These are phyloP conservation scores for Megalurothrips usitatus DNA, from an alignment of 2,888 invertebrate species.

Conservation along the genomic window DNA sequence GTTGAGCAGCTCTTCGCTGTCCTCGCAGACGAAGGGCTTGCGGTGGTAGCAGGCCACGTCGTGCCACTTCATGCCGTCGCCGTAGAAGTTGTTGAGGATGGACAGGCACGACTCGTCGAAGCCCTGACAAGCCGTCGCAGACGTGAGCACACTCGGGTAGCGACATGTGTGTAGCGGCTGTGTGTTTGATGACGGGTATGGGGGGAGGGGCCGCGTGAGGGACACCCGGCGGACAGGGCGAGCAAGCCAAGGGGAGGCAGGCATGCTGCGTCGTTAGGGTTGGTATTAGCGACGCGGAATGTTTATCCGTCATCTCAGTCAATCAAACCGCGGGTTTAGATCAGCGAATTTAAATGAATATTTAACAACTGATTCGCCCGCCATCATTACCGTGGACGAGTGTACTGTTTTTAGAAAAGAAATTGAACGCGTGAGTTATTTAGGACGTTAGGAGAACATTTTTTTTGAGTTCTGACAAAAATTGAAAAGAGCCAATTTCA, in stretches of 20 bases:
- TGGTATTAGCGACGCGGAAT: no score
- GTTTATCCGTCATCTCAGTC: no score
- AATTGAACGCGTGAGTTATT: no score
- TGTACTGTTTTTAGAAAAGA: no score
- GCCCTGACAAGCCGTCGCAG: constrained; percentile 54
- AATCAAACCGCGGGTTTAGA: not conserved
- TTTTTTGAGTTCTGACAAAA: not conserved
- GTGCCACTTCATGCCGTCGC: constrained; percentile 81
- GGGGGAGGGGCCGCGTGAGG: not conserved
- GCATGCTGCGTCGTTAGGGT: not conserved
- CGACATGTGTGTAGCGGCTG: not conserved
- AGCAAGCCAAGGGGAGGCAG: not conserved
- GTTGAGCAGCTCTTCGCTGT: constrained; percentile 83
- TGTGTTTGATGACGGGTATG: not conserved
- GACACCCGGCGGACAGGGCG: not conserved
- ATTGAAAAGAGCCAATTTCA: not conserved
- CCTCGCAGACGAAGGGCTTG: constrained; percentile 85
- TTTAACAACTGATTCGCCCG: no score
- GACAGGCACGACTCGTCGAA: constrained; percentile 88
- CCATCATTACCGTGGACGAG: no score
- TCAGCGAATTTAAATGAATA: not conserved
- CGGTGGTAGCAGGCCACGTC: constrained; percentile 82
- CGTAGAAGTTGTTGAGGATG: constrained; percentile 87
- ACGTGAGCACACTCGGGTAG: no score
- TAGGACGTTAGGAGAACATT: no score